A percentile compares a stretch with the other conserved stretches of the same genome.
phyloP scores from a whole-genome alignment of 2,113 vertebrate species.

The Gymnobelideus leadbeateri region DNA sequence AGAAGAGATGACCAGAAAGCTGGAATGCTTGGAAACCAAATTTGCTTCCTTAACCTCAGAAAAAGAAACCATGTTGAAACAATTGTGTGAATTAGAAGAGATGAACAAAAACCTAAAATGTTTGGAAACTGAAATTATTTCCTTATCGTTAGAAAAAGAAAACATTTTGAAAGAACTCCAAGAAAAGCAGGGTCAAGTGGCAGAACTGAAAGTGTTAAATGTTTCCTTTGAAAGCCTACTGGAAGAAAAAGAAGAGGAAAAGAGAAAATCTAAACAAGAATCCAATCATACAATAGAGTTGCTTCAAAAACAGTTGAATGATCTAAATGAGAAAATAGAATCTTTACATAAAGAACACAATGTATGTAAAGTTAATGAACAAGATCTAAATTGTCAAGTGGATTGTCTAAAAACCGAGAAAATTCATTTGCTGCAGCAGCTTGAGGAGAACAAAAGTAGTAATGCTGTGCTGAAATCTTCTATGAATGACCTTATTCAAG shows the following conservation, averaged over 20 bases:
- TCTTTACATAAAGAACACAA: constrained; percentile 76
- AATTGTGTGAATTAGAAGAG: constrained; percentile 67
- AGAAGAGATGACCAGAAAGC: not conserved
- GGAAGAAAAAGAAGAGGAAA: constrained; percentile 81
- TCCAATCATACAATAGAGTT: constrained; percentile 72
- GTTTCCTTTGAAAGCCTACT: constrained; percentile 71
- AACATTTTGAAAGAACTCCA: constrained; percentile 82
- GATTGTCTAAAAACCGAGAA: constrained; percentile 81
- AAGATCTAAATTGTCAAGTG: constrained; percentile 75
- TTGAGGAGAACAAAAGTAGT: constrained; percentile 78
- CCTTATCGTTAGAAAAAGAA: constrained; percentile 85
- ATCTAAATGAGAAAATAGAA: constrained; percentile 74
- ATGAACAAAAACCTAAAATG: constrained; percentile 56
- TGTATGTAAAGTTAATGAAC: constrained; percentile 69
- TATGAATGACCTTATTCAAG: constrained; percentile 73
- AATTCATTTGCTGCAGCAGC: constrained; percentile 74
- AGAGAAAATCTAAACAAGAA: constrained; percentile 69
- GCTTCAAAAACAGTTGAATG: constrained; percentile 83
- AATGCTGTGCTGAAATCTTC: constrained; percentile 66
- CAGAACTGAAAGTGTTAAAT: constrained; percentile 57
- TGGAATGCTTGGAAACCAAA: not conserved
- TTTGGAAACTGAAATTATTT: constrained; percentile 74
- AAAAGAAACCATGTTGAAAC: constrained; percentile 63
- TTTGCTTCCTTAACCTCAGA: not conserved
- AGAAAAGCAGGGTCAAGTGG: constrained; percentile 50